These are phyloP conservation scores for Phylloscopus trochilus DNA, from an alignment of 2,113 vertebrate species.

Conservation along the genomic window DNA sequence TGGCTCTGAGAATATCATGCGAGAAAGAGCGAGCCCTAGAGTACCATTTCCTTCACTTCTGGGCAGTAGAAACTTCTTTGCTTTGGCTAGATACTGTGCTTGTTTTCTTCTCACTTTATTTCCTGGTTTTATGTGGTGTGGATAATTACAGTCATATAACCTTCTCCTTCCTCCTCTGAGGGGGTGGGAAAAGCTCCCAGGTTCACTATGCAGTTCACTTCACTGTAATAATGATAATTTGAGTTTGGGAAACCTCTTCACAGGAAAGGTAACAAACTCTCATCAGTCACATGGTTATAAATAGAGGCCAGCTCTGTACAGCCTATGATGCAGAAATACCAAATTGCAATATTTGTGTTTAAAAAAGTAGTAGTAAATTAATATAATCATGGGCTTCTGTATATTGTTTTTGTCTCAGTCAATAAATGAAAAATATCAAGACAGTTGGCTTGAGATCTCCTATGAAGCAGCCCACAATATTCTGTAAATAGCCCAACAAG, in stretches of 20 bases:
- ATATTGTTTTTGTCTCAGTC: neutral
- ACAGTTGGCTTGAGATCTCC: constrained; percentile 6
- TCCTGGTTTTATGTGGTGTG: neutral
- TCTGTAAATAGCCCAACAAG: constrained; percentile 15
- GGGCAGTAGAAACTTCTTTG: neutral
- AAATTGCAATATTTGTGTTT: neutral
- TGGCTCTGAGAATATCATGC: rapidly evolving
- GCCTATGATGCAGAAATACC: neutral
- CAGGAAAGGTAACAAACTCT: neutral
- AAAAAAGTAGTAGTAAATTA: neutral
- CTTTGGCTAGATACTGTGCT: neutral
- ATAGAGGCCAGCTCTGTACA: neutral
- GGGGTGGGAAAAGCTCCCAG: neutral
- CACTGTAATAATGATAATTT: neutral
- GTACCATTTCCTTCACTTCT: neutral
- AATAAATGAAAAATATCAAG: constrained; percentile 20
- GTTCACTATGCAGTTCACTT: neutral
- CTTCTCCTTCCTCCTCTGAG: neutral
- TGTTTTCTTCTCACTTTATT: neutral
- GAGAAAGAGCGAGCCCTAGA: neutral
- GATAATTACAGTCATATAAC: neutral
- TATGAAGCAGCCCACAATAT: neutral
- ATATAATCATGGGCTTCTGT: neutral
- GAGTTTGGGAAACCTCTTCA: neutral
- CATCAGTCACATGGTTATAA: neutral